Base-by-base conservation (phyloP, 2,797 vertebrate species). In the Nannoperca obscura region DNA sequence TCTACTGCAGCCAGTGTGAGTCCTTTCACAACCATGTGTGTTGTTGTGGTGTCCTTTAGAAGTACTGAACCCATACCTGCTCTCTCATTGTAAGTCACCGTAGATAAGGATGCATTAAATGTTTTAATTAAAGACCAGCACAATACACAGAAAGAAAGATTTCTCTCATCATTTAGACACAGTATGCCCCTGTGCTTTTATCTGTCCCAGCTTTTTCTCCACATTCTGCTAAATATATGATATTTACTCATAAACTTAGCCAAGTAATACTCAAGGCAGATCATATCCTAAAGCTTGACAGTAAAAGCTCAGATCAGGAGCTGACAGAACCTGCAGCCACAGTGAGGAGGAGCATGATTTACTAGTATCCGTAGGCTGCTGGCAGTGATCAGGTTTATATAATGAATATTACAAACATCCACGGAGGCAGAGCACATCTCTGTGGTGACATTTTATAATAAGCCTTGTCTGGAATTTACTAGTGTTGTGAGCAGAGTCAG, bases 351-450 rank as follows among this genome's bases (percentile, higher is more conserved):
- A 86, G 36, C 65, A 15, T 76, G 64, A 88, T 92, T 91, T 86
- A 91, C 68, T 59, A 71, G 66, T 55, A 66, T 75, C 82, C 75
- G 83, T 75, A 82, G 84, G 79, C 80, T 81, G 81, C 86, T 84
- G 86, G 74, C 79, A 78, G 76, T 77, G 86, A 88, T 90, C 78
- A 88, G 86, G 70, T 90, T 90, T 89, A 83, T 85, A 71, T 86
- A 86, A 91, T 90, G 61, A 88, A 88, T 87, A 82, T 82, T 88
- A 92, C 86, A 91, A 91, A 91, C 86, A 90, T 81, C 80, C 67
- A 75, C 27, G 0, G 72, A 89, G 47, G 82, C 79, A 86, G 20
- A 79, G 79, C 54, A 40, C 65, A 73, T 83, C 70, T 83, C 83
- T 76, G 64, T 44, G 49, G 67, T 85, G 87, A 84, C 78, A 83